Evolutionary conservation across 2,113 vertebrate species (phyloP).

Genomic region (Zeus faber): DNA sequence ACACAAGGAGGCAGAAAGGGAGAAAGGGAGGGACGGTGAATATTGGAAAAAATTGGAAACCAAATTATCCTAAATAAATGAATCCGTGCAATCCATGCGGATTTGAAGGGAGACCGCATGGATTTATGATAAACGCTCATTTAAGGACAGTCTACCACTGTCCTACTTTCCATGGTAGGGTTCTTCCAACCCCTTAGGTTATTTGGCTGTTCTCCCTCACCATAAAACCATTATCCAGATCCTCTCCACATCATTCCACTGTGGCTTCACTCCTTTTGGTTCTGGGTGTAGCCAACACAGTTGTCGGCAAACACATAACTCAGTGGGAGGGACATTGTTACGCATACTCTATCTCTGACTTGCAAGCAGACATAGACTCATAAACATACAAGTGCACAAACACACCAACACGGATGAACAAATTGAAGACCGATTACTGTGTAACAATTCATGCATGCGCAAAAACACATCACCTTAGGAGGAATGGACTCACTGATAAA

Average conservation of each 20-base stretch:
- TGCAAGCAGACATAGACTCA: conserved; percentile 2
- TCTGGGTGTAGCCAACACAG: conserved; percentile 57
- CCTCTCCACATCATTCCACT: conserved; percentile 34
- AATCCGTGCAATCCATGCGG: too few relatives aligned
- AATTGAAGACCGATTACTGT: background rate
- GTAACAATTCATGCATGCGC: background rate
- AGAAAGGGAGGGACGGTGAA: conserved; percentile 3
- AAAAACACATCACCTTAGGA: background rate
- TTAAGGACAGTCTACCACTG: conserved; percentile 27
- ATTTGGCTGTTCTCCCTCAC: conserved; percentile 20
- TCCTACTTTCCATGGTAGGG: too few relatives aligned
- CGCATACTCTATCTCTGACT: conserved; percentile 31
- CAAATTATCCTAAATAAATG: too few relatives aligned
- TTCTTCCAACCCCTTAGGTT: conserved; percentile 19
- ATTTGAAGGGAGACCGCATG: conserved; percentile 41
- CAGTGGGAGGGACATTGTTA: conserved; percentile 67
- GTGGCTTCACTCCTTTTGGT: conserved; percentile 46
- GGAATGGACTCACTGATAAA: background rate
- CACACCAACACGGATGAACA: background rate
- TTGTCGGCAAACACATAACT: conserved; percentile 57
- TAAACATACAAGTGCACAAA: background rate
- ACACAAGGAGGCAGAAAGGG: conserved; percentile 6
- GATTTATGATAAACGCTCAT: conserved; percentile 25
- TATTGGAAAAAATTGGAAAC: too few relatives aligned
- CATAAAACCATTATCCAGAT: conserved; percentile 34